Conservation (phyloP, 2,113 vertebrate genomes). For the Psilopsiagon aymara region DNA sequence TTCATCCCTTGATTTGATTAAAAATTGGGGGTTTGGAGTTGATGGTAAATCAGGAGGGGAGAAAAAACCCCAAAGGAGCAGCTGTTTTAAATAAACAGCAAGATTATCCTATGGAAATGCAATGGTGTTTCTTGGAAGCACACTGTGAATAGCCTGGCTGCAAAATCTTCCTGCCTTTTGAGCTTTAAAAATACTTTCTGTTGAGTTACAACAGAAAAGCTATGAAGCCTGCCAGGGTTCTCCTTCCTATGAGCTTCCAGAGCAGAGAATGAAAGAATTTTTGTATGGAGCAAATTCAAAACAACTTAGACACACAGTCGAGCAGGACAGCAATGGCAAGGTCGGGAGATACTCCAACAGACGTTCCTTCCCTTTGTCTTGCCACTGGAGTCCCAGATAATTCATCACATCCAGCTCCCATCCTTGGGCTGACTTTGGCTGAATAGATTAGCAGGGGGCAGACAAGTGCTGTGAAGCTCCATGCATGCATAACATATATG, state of each 20-base stretch:
- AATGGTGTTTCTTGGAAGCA: conserved; percentile 36
- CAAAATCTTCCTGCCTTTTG: neutral
- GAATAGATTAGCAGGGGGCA: conserved; percentile 57
- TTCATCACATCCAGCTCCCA: conserved; percentile 28
- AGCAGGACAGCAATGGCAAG: neutral
- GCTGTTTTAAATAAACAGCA: conserved; percentile 27
- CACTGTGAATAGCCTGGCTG: conserved; percentile 26
- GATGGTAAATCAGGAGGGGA: neutral
- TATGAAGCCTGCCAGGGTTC: conserved; percentile 12
- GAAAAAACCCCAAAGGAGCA: neutral
- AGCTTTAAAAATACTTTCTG: conserved; percentile 53
- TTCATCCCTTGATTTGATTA: neutral
- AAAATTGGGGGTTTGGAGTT: neutral
- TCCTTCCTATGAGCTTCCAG: neutral
- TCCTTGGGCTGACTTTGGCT: conserved; percentile 16
- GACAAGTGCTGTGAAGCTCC: conserved; percentile 31
- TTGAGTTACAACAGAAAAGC: conserved; percentile 28
- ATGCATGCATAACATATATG: conserved; percentile 16
- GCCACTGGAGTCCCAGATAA: conserved; percentile 16
- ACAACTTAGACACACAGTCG: neutral
- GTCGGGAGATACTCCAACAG: conserved; percentile 24
- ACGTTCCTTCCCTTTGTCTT: conserved; percentile 51
- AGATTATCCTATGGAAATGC: neutral
- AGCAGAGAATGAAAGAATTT: conserved; percentile 37
- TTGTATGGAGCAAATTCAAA: conserved; percentile 56